These are phyloP conservation scores for Oxyura jamaicensis DNA, from an alignment of 2,113 vertebrate genomes.

Conservation along the genomic window DNA sequence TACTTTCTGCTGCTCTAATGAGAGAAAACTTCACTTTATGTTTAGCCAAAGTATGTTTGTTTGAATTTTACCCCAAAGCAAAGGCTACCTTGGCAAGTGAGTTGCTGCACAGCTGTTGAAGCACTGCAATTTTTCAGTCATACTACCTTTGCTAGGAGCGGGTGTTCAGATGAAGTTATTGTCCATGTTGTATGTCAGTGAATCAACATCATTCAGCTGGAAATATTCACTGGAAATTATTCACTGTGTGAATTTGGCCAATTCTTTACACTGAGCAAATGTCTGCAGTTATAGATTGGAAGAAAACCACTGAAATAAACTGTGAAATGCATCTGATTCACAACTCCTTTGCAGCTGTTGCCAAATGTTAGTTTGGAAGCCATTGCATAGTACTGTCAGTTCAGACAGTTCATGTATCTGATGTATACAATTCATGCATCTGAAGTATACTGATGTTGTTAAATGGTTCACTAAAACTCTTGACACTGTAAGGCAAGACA, in stretches of 20 bases:
- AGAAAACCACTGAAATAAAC: background rate
- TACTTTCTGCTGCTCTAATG: background rate
- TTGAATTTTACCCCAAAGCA: background rate
- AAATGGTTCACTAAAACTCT: conserved; percentile 56
- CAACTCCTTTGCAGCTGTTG: conserved; percentile 26
- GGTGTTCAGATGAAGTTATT: background rate
- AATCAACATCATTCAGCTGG: background rate
- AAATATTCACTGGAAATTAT: background rate
- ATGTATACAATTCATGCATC: conserved; percentile 16
- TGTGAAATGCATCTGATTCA: background rate
- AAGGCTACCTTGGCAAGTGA: background rate
- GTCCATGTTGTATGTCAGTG: background rate
- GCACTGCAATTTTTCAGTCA: background rate
- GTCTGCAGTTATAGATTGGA: background rate
- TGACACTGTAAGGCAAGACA: conserved; percentile 28
- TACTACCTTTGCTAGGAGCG: background rate
- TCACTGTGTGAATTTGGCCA: background rate
- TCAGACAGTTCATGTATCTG: background rate
- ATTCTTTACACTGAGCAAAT: background rate
- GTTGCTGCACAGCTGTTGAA: background rate
- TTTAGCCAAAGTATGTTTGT: background rate
- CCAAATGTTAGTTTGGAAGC: conserved; percentile 51
- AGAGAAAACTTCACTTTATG: background rate
- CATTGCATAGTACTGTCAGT: conserved; percentile 12
- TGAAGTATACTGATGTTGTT: conserved; percentile 54